Evolutionary conservation across 2,888 invertebrate genomes (phyloP).

Genomic region (Scotopteryx bipunctaria): DNA sequence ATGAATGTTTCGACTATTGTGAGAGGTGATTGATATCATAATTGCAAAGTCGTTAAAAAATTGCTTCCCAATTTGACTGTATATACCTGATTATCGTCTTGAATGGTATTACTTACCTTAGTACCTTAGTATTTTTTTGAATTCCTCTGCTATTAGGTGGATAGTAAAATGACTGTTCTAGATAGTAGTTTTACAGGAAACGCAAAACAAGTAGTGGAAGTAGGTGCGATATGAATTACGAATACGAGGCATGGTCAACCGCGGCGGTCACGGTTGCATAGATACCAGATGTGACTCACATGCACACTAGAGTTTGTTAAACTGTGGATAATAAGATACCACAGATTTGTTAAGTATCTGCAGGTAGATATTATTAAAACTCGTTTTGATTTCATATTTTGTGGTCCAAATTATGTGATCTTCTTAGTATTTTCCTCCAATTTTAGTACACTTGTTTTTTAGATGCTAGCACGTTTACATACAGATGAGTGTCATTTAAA

Average conservation of each 20-base stretch:
- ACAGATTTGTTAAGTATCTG: neutral
- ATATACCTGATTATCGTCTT: no score
- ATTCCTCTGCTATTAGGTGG: no score
- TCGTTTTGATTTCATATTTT: neutral
- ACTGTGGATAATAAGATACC: conserved; percentile 18
- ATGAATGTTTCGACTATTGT: neutral
- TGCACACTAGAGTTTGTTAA: conserved; percentile 27
- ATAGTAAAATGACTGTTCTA: no score
- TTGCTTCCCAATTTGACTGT: no score
- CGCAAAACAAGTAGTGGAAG: conserved; percentile 7
- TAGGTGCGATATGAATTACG: conserved; percentile 16
- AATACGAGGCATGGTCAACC: conserved; percentile 34
- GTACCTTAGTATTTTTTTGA: no score
- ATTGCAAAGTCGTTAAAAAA: no score
- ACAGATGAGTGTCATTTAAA: no score
- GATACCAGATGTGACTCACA: conserved; percentile 47
- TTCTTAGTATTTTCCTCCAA: no score
- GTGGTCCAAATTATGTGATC: neutral
- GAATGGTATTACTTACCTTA: neutral
- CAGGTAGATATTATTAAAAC: conserved; percentile 3
- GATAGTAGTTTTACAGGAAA: conserved; percentile 7
- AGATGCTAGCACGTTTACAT: no score
- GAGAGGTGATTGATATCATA: no score
- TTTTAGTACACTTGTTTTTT: no score
- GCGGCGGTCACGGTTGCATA: conserved; percentile 48